Evolutionary conservation across 2,113 vertebrate genomes (phyloP), one percentile per base, ranked within the genome.

Genomic region (Burhinus bistriatus): DNA sequence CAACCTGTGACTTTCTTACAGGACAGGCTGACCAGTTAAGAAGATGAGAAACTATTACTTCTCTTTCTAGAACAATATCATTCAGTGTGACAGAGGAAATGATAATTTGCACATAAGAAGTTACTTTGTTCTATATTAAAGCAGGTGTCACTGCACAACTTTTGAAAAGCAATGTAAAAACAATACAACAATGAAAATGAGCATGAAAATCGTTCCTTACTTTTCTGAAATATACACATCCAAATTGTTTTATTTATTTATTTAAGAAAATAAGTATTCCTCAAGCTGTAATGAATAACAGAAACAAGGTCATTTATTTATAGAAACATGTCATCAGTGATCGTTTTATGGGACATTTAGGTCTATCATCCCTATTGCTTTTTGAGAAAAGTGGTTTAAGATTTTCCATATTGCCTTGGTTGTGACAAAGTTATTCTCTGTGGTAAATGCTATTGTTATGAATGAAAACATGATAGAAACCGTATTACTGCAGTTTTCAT

Each of bases 61-160:
- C 11, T 80, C 12, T 40, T 76, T 71, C 66, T 86, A 49, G 30
- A 77, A 66, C 20, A 70, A 20, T 49, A 69, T 42, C 2, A 51
- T n/a, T 58, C 38, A 76, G 12, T 52, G 36, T 70, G 27, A 86
- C 62, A 40, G 40, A 17, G 30, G 14, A 86, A 72, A 93, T 40
- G 7, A 34, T 10, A 38, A 9, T 54, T 68, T 0, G 0, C 36
- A 72, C 13, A 38, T 7, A 18, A 65, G 12, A 88, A 64, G 36
- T 38, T 59, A 40, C 6, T n/a, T 65, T 81, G 84, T 75, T 47
- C 38, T 79, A 2, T 29, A 9, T 44, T 78, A 68, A 64, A 10
- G 44, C 16, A 78, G 6, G 8, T 44, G 19, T 90, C 23, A 76
- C 16, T 54, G 18, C 20, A 55, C 0, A 2, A 9, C 13, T 73